phyloP scores from a whole-genome alignment of 2,888 invertebrate species.

The Volucella inanis region DNA sequence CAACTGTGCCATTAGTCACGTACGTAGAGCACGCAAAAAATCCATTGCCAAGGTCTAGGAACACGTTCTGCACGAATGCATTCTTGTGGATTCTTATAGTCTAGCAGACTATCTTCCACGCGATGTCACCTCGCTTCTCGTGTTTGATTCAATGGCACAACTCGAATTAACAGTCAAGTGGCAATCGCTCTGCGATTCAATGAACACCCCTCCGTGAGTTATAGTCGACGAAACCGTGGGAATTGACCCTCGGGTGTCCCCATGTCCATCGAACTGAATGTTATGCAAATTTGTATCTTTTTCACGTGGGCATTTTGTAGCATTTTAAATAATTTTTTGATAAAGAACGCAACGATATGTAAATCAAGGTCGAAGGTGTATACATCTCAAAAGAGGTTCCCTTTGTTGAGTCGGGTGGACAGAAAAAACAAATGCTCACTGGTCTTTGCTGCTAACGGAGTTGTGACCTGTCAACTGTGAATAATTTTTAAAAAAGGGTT shows the following conservation, averaged over 20 bases:
- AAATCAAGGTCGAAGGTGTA: slow-evolving; percentile 31
- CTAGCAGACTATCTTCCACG: slow-evolving; percentile 50
- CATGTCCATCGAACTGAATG: slow-evolving; percentile 37
- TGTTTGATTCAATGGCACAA: background rate
- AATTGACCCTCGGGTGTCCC: slow-evolving; percentile 37
- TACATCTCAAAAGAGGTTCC: slow-evolving; percentile 4
- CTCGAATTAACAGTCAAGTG: slow-evolving; percentile 29
- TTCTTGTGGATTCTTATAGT: slow-evolving; percentile 33
- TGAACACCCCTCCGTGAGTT: slow-evolving; percentile 42
- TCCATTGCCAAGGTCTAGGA: slow-evolving; percentile 64
- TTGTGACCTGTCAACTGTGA: slow-evolving; percentile 66
- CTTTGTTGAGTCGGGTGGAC: slow-evolving; percentile 17
- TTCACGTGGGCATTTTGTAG: slow-evolving; percentile 51
- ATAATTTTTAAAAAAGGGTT: slow-evolving; percentile 62
- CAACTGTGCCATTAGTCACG: slow-evolving; percentile 66
- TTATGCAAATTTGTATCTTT: slow-evolving; percentile 59
- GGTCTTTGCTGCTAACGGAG: slow-evolving; percentile 44
- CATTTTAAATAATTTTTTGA: slow-evolving; percentile 32
- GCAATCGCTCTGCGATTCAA: slow-evolving; percentile 62
- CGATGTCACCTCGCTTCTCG: background rate
- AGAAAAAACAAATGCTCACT: slow-evolving; percentile 31
- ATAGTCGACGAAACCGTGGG: slow-evolving; percentile 57
- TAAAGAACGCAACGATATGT: slow-evolving; percentile 48
- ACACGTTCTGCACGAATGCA: slow-evolving; percentile 68
- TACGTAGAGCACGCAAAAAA: slow-evolving; percentile 62